These are phyloP conservation scores for Hippocampus comes DNA, from an alignment of 2,113 vertebrate genomes.

Conservation along the genomic window DNA sequence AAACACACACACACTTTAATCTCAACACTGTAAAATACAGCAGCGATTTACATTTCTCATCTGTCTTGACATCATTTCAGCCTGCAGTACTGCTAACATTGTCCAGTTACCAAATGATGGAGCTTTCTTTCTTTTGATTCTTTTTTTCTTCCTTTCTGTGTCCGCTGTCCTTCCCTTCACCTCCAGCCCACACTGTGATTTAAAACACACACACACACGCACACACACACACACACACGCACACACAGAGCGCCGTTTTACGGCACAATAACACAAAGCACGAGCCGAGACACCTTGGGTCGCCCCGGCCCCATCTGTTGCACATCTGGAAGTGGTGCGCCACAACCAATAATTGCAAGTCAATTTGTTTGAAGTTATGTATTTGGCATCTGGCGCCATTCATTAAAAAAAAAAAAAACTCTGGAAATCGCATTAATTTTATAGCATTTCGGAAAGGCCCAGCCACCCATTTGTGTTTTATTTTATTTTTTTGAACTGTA, in stretches of 20 bases:
- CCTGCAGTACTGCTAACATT: conserved; percentile 54
- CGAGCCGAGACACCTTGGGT: conserved; percentile 67
- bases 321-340: conserved; percentile 77
- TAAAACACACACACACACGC: neutral
- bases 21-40: conserved; percentile 58
- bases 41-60: conserved; percentile 65
- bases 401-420: conserved; percentile 57
- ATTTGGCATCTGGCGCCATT: conserved; percentile 77
- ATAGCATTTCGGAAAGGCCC: conserved; percentile 61
- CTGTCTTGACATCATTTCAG: conserved; percentile 64
- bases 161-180: conserved; percentile 68
- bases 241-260: conserved; percentile 10
- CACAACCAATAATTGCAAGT: conserved; percentile 77
- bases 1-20: conserved; percentile 55
- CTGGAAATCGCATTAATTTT: conserved; percentile 78
- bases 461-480: conserved; percentile 50
- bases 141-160: conserved; percentile 51
- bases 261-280: conserved; percentile 15
- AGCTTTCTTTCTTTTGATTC: conserved; percentile 15
- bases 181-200: conserved; percentile 58
- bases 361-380: conserved; percentile 84
- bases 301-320: conserved; percentile 71
- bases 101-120: conserved; percentile 69
- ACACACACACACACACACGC: neutral
- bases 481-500: neutral